Base-by-base conservation (phyloP, 2,113 vertebrate genomes). In the Hypomesus transpacificus region DNA sequence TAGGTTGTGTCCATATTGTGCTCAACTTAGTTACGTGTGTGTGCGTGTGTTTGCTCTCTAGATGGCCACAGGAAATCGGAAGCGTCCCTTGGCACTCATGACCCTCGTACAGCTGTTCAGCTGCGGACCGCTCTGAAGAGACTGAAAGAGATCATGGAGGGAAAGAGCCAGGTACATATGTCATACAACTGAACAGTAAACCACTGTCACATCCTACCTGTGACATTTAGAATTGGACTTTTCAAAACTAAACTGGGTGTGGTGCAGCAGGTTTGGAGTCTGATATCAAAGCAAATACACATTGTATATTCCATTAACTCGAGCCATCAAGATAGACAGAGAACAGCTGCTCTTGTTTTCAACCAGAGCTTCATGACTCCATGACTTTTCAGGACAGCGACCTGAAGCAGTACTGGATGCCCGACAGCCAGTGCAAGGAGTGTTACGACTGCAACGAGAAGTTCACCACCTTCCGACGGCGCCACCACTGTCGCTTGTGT, bases 401-500 rank as follows among this genome's bases (percentile, higher is more conserved):
- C 80, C 87, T 99, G 89, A 99, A 99, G 87, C 97, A 99, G 70
- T 99, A 99, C 87, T 99, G 97, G 97, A 99, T 99, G 97, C 97
- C 97, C 4, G 97, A 99, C 74, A 98, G 96, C 85, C 97, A 98
- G 69, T 99, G 97, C 82, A 99, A 98, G 76, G 96, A 99, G 80
- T 99, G 97, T 75, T 99, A 99, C 17, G 97, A 99, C 87, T 99
- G 97, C 74, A 98, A 94, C 1, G 97, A 98, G 87, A 98, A 98
- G 82, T 99, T 99, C 77, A 99, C 97, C 18, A 99, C 97, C 21
- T 99, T 99, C 77, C 90, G 97, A 1, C 93, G 97, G 9, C 93
- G 97, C 14, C 97, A 99, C 80, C 97, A 99, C 76, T 99, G 97
- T 84, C 92, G 97, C 1, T 89, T 99, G 1, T 99, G 97, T 53